A percentile compares a stretch with the other conserved stretches of the same genome.
Evolutionary conservation across 35 echinoderm and acorn worm species (phyloP).

Genomic region (Heliocidaris tuberculata): DNA sequence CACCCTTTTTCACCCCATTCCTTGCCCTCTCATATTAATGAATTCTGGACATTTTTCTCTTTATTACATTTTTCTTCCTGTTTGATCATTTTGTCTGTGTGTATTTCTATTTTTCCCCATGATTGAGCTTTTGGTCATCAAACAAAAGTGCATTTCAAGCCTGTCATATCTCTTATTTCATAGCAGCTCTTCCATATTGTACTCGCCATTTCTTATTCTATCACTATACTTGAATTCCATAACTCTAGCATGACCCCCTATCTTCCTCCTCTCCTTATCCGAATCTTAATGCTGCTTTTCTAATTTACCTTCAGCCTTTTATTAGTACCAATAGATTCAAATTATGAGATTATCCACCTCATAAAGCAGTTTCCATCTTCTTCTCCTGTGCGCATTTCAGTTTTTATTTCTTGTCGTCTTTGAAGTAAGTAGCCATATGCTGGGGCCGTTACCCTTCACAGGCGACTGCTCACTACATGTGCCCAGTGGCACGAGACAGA

Average conservation of each 20-base stretch:
- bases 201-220: too few species aligned
- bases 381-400: neutral
- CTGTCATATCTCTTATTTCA: too few species aligned
- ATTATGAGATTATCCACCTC: neutral
- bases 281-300: neutral
- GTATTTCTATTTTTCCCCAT: too few species aligned
- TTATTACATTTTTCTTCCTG: too few species aligned
- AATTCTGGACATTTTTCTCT: too few species aligned
- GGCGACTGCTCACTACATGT: neutral
- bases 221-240: too few species aligned
- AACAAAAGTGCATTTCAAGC: too few species aligned
- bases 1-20: too few species aligned
- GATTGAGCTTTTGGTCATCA: too few species aligned
- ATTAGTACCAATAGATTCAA: neutral
- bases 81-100: too few species aligned
- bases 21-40: too few species aligned
- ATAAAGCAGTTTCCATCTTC: neutral
- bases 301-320: neutral
- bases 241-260: neutral
- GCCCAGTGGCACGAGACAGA: neutral
- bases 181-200: too few species aligned
- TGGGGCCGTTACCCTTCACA: neutral
- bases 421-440: neutral
- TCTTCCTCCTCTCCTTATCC: neutral
- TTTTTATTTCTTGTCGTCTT: neutral